Percentiles rank a stretch among this genome's conserved stretches.
These are phyloP conservation scores for Drosophila seguyi DNA, from an alignment of 1,140 invertebrate species.

Conservation along the genomic window DNA sequence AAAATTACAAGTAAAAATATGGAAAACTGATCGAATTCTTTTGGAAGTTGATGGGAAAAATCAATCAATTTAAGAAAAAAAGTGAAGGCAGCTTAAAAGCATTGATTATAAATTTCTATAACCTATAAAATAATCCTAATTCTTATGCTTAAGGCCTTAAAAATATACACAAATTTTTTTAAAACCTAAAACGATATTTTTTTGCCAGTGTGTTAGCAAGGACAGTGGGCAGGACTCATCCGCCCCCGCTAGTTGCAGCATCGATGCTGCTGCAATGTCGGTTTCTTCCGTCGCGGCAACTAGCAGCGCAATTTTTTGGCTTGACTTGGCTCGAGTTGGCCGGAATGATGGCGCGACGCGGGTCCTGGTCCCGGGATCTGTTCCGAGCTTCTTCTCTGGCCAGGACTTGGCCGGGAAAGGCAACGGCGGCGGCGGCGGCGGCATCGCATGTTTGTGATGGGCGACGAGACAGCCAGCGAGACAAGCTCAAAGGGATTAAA, in stretches of 20 bases:
- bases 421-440: constrained; percentile 12
- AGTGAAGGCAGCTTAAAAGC: too few relatives aligned
- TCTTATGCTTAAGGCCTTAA: neutral
- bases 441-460: constrained; percentile 77
- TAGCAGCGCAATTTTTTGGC: constrained; percentile 60
- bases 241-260: neutral
- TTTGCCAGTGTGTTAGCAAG: constrained; percentile 16
- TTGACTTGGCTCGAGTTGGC: constrained; percentile 35
- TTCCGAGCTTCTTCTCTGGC: constrained; percentile 12
- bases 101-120: neutral
- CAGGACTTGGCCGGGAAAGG: constrained; percentile 21
- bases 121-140: neutral
- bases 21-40: too few relatives aligned
- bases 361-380: constrained; percentile 9
- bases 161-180: neutral
- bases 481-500: constrained; percentile 83
- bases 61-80: neutral
- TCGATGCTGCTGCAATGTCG: constrained; percentile 44
- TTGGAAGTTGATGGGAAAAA: too few relatives aligned
- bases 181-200: neutral
- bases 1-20: too few relatives aligned
- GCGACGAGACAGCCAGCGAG: constrained; percentile 79
- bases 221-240: constrained; percentile 7
- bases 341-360: constrained; percentile 9
- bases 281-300: constrained; percentile 37